These are phyloP conservation scores for Tiphia femorata DNA, from an alignment of 2,888 invertebrate genomes.

Conservation along the genomic window DNA sequence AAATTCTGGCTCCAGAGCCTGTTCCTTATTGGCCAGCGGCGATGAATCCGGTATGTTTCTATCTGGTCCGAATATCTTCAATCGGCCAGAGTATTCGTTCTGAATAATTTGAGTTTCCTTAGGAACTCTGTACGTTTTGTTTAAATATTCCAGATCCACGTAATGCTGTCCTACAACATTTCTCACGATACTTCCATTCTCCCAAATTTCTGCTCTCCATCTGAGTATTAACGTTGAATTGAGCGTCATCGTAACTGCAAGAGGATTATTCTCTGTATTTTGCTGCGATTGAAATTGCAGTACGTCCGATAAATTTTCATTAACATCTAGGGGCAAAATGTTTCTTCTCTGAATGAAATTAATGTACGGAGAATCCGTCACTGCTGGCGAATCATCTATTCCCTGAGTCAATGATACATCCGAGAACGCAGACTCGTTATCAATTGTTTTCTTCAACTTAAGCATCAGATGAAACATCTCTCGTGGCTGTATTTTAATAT, in stretches of 20 bases:
- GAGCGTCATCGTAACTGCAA: conserved; percentile 51
- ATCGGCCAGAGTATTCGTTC: conserved; percentile 55
- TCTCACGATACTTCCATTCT: conserved; percentile 71
- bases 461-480: conserved; percentile 72
- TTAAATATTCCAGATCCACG: conserved; percentile 75
- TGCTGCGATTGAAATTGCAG: conserved; percentile 36
- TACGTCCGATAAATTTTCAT: conserved; percentile 41
- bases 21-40: conserved; percentile 36
- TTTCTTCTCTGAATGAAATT: conserved; percentile 70
- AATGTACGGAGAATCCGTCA: conserved; percentile 64
- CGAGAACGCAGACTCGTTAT: conserved; percentile 56
- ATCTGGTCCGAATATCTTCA: conserved; percentile 66
- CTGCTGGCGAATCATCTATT: conserved; percentile 45
- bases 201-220: conserved; percentile 73
- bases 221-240: conserved; percentile 63
- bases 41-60: conserved; percentile 64
- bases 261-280: conserved; percentile 30
- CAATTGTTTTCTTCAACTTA: conserved; percentile 66
- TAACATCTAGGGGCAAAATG: conserved; percentile 50
- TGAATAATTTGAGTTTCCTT: conserved; percentile 60
- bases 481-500: conserved; percentile 70
- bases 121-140: conserved; percentile 71
- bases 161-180: conserved; percentile 79
- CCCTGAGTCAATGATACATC: conserved; percentile 59
- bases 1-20: conserved; percentile 49